Percentiles rank a stretch among this genome's conserved stretches.
Evolutionary conservation across 2,797 vertebrate species (phyloP).

Genomic region (Huso huso): DNA sequence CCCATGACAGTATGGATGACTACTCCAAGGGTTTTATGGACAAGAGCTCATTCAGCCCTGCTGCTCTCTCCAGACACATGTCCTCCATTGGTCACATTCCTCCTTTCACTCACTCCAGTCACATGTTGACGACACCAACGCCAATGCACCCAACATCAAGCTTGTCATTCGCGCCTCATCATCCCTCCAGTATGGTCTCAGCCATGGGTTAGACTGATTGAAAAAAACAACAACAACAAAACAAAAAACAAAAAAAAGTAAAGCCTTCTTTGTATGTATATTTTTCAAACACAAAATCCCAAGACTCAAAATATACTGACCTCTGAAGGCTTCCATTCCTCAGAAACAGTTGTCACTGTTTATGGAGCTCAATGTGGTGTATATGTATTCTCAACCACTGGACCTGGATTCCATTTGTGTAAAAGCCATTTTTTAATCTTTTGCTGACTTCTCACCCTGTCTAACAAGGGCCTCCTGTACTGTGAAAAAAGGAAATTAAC

Average conservation of each 20-base stretch:
- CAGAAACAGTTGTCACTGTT: constrained; percentile 51
- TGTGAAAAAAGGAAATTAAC: constrained; percentile 63
- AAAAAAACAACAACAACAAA: neutral
- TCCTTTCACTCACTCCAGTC: constrained; percentile 91
- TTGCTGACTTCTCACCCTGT: constrained; percentile 54
- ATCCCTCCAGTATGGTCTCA: constrained; percentile 96
- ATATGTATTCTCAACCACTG: constrained; percentile 55
- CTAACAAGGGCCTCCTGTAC: constrained; percentile 71
- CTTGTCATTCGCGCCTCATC: constrained; percentile 87
- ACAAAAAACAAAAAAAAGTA: neutral
- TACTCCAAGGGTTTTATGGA: constrained; percentile 90
- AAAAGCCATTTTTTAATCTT: constrained; percentile 66
- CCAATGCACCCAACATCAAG: constrained; percentile 93
- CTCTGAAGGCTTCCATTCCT: constrained; percentile 38
- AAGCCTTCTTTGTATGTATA: constrained; percentile 31
- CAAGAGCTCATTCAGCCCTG: constrained; percentile 88
- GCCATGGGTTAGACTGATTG: constrained; percentile 86
- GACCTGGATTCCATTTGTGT: constrained; percentile 82
- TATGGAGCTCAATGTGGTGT: constrained; percentile 51
- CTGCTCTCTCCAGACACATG: constrained; percentile 94
- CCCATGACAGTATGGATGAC: constrained; percentile 87
- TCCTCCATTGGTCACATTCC: constrained; percentile 82
- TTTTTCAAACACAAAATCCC: constrained; percentile 42
- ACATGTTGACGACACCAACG: constrained; percentile 94
- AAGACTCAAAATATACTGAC: constrained; percentile 38